phyloP scores from a whole-genome alignment of 2,113 vertebrate species.

The Muscicapa adusta region DNA sequence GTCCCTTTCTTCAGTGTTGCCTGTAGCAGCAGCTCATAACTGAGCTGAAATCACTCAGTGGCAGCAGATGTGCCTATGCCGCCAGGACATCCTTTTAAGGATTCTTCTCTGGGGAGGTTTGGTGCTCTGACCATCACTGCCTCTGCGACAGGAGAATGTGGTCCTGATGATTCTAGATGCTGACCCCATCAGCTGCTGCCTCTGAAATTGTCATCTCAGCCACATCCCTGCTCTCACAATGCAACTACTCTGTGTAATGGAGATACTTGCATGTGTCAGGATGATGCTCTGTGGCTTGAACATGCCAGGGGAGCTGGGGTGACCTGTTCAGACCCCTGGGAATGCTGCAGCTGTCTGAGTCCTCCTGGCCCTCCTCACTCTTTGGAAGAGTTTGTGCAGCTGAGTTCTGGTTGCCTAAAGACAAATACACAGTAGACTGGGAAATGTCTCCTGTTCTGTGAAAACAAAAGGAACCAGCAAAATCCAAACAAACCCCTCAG shows the following conservation, averaged over 20 bases:
- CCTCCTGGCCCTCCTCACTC: not conserved
- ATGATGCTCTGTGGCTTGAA: not conserved
- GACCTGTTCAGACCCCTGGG: not conserved
- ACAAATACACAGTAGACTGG: not conserved
- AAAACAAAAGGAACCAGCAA: not conserved
- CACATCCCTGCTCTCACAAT: not conserved
- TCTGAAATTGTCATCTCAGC: not conserved
- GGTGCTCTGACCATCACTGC: too few species aligned
- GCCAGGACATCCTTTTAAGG: too few species aligned
- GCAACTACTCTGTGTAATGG: not conserved
- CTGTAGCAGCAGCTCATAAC: too few species aligned
- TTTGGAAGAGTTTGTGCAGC: not conserved
- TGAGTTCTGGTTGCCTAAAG: not conserved
- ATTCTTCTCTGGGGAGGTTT: too few species aligned
- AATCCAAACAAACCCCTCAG: not conserved
- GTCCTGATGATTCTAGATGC: not conserved
- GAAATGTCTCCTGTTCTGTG: not conserved
- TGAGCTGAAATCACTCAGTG: too few species aligned
- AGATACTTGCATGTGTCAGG: accelerated
- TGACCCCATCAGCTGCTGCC: not conserved
- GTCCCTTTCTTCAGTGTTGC: too few species aligned
- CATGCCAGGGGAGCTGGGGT: accelerated
- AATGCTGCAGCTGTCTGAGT: not conserved
- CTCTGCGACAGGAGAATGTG: not conserved
- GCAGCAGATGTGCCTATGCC: too few species aligned